Conservation (phyloP, 2,113 vertebrate species). For the Dermatemys mawii region DNA sequence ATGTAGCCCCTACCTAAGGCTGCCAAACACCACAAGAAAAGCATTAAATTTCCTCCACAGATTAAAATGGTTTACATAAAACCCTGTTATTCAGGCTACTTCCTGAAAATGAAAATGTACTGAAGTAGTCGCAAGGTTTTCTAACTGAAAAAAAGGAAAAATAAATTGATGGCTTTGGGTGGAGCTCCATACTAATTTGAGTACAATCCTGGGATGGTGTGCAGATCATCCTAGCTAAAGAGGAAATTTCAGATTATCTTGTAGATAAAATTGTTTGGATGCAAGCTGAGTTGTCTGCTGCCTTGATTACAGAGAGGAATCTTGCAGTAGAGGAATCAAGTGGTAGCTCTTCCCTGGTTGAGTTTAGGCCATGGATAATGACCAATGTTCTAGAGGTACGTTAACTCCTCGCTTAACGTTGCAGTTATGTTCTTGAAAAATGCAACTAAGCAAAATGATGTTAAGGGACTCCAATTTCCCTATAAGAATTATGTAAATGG, state of each 20-base stretch:
- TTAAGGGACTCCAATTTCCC: no score
- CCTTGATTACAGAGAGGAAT: not conserved
- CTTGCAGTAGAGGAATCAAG: not conserved
- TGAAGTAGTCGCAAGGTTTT: not conserved
- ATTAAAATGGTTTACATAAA: not conserved
- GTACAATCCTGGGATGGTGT: not conserved
- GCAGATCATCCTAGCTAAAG: not conserved
- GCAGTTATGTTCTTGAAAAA: no score
- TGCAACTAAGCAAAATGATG: no score
- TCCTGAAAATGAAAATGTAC: not conserved
- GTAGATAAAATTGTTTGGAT: not conserved
- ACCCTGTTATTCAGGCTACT: not conserved
- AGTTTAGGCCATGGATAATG: not conserved
- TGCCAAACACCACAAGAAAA: not conserved
- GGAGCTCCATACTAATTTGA: not conserved
- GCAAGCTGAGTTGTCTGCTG: not conserved
- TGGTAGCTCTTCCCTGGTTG: not conserved
- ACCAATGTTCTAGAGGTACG: not conserved
- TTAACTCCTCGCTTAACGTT: no score
- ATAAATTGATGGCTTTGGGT: not conserved
- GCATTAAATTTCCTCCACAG: not conserved
- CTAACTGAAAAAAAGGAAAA: not conserved
- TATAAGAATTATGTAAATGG: no score
- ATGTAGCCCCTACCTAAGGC: not conserved
- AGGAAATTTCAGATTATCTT: not conserved